These are phyloP conservation scores for Chionodraco myersi DNA, from an alignment of 2,113 vertebrate species.

Conservation along the genomic window DNA sequence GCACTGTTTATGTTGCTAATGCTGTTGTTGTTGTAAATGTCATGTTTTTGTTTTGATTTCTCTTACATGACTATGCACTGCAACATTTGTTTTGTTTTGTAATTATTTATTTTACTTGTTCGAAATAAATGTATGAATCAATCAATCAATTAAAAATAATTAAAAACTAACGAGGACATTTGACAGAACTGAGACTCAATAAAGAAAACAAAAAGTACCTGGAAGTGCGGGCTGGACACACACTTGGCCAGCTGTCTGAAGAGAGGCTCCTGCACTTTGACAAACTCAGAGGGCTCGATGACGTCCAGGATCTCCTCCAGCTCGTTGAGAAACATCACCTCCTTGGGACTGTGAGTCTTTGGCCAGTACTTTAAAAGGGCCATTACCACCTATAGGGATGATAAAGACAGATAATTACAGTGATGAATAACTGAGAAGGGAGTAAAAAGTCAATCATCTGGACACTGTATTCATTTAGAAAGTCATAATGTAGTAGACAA, in stretches of 20 bases:
- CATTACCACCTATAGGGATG: constrained; percentile 91
- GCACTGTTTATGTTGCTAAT: no score
- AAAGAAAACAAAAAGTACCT: constrained; percentile 78
- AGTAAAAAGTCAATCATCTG: not conserved
- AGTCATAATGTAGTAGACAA: not conserved
- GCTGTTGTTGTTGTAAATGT: no score
- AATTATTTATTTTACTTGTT: no score
- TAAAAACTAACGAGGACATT: no score
- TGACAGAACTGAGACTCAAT: no score
- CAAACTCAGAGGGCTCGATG: constrained; percentile 97
- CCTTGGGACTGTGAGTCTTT: constrained; percentile 99
- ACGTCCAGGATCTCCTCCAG: constrained; percentile 97
- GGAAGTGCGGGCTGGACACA: constrained; percentile 98
- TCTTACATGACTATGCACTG: no score
- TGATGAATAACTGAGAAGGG: not conserved
- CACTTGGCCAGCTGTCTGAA: constrained; percentile 98
- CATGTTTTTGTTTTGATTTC: no score
- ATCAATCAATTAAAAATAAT: no score
- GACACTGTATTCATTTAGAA: not conserved
- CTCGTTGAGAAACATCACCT: constrained; percentile 98
- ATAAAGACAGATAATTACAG: not conserved
- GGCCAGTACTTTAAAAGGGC: constrained; percentile 98
- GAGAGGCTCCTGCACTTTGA: constrained; percentile 97
- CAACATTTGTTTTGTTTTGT: no score
- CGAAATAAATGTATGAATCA: no score